Evolutionary conservation across 2,797 vertebrate genomes (phyloP).

Genomic region (Phaenicophaeus curvirostris): DNA sequence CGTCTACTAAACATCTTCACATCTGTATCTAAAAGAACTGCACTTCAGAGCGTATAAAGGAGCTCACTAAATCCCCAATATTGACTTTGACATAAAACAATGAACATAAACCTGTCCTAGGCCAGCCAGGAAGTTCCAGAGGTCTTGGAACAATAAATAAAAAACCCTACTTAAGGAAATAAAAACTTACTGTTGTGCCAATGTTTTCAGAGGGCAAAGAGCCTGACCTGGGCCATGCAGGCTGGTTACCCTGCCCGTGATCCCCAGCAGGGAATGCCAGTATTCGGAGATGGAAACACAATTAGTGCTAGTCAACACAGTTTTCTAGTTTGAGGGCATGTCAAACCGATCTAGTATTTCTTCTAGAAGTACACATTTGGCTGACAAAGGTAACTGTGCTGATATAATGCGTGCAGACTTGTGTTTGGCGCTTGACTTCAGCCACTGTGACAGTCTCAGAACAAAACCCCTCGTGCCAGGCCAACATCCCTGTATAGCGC

Average conservation of each 20-base stretch:
- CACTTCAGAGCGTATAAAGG: not conserved
- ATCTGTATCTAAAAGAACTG: not conserved
- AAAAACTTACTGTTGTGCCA: conserved; percentile 16
- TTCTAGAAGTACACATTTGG: not conserved
- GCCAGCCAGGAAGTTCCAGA: conserved; percentile 59
- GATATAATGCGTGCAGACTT: conserved; percentile 34
- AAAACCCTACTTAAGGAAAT: conserved; percentile 15
- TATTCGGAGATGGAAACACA: not conserved
- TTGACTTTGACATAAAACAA: not conserved
- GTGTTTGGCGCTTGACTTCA: not conserved
- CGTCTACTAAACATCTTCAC: not conserved
- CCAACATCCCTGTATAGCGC: not conserved
- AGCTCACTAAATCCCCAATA: not conserved
- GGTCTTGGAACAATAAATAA: conserved; percentile 46
- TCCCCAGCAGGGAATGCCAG: not conserved
- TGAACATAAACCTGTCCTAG: not conserved
- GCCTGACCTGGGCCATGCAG: not conserved
- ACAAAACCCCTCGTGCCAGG: not conserved
- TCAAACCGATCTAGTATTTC: conserved; percentile 15
- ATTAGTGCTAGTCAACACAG: not conserved
- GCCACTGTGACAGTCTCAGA: not conserved
- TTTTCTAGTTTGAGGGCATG: conserved; percentile 1
- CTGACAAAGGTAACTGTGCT: conserved; percentile 32
- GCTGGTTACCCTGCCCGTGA: not conserved
- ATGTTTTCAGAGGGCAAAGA: not conserved